Percentiles rank a stretch among this genome's conserved stretches.
Conservation (phyloP, 2,888 invertebrate species). For the Sminthurinus aureus region DNA sequence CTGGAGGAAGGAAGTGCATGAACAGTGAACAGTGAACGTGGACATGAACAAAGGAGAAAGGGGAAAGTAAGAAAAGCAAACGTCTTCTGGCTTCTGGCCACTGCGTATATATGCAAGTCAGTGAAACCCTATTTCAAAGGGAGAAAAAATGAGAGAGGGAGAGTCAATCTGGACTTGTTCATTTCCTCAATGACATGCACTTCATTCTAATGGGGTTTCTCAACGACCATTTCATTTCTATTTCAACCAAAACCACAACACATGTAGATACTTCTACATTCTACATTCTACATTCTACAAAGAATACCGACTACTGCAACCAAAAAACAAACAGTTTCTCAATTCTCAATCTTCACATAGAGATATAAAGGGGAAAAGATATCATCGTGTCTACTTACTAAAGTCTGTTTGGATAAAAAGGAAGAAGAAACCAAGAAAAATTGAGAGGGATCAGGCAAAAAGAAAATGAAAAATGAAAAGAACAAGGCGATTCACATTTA, state of each 20-base stretch:
- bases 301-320: no score
- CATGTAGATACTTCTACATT: not conserved
- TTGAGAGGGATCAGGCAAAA: no score
- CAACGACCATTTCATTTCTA: not conserved
- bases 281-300: not conserved
- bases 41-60: constrained; percentile 25
- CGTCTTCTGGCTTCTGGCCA: constrained; percentile 5
- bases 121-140: not conserved
- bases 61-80: not conserved
- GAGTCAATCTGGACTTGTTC: not conserved
- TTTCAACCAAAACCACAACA: not conserved
- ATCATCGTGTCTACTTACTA: no score
- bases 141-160: not conserved
- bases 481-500: no score
- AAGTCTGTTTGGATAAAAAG: no score
- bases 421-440: no score
- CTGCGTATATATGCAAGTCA: not conserved
- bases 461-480: no score
- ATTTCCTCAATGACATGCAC: constrained; percentile 34
- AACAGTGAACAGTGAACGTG: no score
- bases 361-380: no score
- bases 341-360: no score
- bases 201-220: constrained; percentile 18
- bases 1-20: constrained; percentile 27
- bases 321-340: no score